phyloP scores from a whole-genome alignment of 2,888 invertebrate genomes.

The Steinernema carpocapsae region DNA sequence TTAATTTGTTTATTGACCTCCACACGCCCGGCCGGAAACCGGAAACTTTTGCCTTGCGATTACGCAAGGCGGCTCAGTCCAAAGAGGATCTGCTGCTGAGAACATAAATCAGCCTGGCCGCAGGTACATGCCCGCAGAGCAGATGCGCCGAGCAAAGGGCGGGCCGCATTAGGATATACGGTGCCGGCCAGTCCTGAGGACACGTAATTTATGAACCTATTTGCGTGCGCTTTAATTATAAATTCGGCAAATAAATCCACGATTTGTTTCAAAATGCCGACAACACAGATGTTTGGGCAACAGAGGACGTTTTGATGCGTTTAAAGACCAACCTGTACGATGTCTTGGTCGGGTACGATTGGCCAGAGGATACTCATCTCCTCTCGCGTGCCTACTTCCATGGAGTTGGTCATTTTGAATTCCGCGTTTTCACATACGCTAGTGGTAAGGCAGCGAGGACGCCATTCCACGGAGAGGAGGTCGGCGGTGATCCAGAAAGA shows the following conservation, averaged over 20 bases:
- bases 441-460: conserved; percentile 63
- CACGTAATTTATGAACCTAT: background rate
- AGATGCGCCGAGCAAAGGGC: conserved; percentile 17
- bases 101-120: conserved; percentile 19
- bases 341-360: conserved; percentile 22
- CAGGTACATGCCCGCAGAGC: conserved; percentile 31
- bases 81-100: conserved; percentile 16
- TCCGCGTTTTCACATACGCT: conserved; percentile 59
- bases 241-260: conserved; percentile 7
- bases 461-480: conserved; percentile 57
- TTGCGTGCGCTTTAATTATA: background rate
- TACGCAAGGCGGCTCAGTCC: conserved; percentile 23
- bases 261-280: conserved; percentile 7
- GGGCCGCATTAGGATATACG: conserved; percentile 24
- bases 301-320: no score
- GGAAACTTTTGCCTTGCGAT: conserved; percentile 10
- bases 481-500: conserved; percentile 64
- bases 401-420: conserved; percentile 54
- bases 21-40: conserved; percentile 24
- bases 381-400: conserved; percentile 37
- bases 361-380: conserved; percentile 25
- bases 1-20: conserved; percentile 29
- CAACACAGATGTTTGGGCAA: background rate
- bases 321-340: conserved; percentile 23
- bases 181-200: background rate